Percentiles rank a stretch among this genome's conserved stretches.
phyloP scores from a whole-genome alignment of 1,140 invertebrate species.

The Phthorimaea operculella region DNA sequence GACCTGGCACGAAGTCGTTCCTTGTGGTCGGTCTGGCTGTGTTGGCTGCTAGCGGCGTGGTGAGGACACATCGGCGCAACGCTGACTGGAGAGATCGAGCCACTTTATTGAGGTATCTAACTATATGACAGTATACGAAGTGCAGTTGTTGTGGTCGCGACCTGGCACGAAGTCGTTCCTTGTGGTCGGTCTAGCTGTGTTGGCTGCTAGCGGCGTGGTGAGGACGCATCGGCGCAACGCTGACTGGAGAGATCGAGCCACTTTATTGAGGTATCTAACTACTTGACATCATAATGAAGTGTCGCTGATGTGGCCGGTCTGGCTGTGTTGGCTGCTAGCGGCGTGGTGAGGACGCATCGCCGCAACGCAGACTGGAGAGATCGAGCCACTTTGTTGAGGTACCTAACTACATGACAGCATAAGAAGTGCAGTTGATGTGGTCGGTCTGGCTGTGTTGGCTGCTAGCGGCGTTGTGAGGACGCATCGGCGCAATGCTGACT shows the following conservation, averaged over 20 bases:
- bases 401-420: slow-evolving; percentile 57
- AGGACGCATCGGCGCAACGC: slow-evolving; percentile 78
- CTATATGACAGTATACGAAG: slow-evolving; percentile 49
- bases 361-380: slow-evolving; percentile 84
- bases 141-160: slow-evolving; percentile 47
- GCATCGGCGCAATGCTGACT: slow-evolving; percentile 78
- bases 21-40: slow-evolving; percentile 66
- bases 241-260: slow-evolving; percentile 83
- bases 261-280: slow-evolving; percentile 80
- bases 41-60: slow-evolving; percentile 72
- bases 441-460: slow-evolving; percentile 70
- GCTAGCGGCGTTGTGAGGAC: slow-evolving; percentile 75
- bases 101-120: slow-evolving; percentile 76
- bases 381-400: slow-evolving; percentile 80
- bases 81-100: slow-evolving; percentile 83
- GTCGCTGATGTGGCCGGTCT: slow-evolving; percentile 67
- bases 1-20: slow-evolving; percentile 59
- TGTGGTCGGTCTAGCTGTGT: slow-evolving; percentile 66
- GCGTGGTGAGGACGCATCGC: slow-evolving; percentile 74
- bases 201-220: slow-evolving; percentile 72
- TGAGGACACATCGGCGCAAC: slow-evolving; percentile 78
- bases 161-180: slow-evolving; percentile 59
- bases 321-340: slow-evolving; percentile 70
- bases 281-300: no score
- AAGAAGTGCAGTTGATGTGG: slow-evolving; percentile 18